Percentiles rank a stretch among this genome's conserved stretches.
phyloP scores from a whole-genome alignment of 2,797 vertebrate genomes.

The Meriones psammophilus region DNA sequence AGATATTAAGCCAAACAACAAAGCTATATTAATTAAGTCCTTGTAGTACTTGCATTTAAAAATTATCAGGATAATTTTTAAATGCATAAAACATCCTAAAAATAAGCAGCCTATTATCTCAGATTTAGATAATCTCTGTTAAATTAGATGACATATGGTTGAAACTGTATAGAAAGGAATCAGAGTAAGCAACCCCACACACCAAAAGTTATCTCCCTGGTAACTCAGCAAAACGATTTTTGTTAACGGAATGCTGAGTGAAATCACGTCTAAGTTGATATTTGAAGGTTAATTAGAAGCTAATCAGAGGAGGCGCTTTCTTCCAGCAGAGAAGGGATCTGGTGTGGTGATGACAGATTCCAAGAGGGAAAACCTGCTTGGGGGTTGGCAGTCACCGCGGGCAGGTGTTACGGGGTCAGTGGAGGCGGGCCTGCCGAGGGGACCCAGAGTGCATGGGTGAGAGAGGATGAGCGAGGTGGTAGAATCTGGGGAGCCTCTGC shows the following conservation, averaged over 20 bases:
- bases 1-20: conserved; percentile 28
- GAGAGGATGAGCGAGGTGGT: neutral
- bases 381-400: neutral
- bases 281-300: conserved; percentile 65
- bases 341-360: neutral
- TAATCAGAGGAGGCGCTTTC: neutral
- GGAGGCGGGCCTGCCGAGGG: neutral
- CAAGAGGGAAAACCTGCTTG: neutral
- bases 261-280: conserved; percentile 48
- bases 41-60: neutral
- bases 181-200: neutral
- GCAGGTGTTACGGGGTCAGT: no score
- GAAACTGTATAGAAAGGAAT: conserved; percentile 9
- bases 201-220: conserved; percentile 5
- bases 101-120: conserved; percentile 23
- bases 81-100: conserved; percentile 31
- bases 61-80: conserved; percentile 28
- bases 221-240: conserved; percentile 17
- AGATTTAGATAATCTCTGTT: conserved; percentile 43
- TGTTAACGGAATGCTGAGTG: neutral
- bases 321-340: neutral
- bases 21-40: conserved; percentile 64
- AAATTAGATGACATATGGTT: conserved; percentile 64
- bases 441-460: neutral
- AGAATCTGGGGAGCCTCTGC: neutral